Evolutionary conservation across 1,140 invertebrate species (phyloP), one percentile per base, ranked within the genome.

Genomic region (Metaphire vulgaris): DNA sequence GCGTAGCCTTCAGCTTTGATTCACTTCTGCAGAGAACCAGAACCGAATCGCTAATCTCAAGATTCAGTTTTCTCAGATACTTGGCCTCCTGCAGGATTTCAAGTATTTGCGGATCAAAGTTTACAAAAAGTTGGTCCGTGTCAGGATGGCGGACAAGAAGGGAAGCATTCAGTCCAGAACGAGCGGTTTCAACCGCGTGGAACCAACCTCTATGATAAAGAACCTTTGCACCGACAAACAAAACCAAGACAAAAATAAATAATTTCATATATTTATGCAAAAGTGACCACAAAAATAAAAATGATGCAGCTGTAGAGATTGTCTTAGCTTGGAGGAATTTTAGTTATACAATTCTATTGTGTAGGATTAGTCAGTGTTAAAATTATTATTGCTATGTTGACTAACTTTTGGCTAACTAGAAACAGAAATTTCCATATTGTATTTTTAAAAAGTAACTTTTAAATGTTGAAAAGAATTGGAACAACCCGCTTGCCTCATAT

Each of bases 21-120:
- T 91, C 87, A 0, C 89, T 90, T 74, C 95, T 94, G 82, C 93
- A 90, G 79, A 94, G 90, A 74, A 92, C 92, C 77, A 91, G 89
- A 1, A 93, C 94, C 0, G 93, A 90, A 30, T 95, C 92, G 0
- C 94, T 94, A 65, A 95, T 88, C 30, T 94, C 91, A 1, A 96
- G 83, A 14, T 91, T 90, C 87, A 97, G 89, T 83, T 95, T 95
- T 0, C 91, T 89, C 76, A 97, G 86, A 82, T 93, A 92, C 83
- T 95, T 94, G 0, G 93, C 91, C 84, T 97, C 95, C 67, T 93
- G 87, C 1, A 96, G 91, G 21, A 96, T 79, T 76, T 87, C 86
- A 68, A 85, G 78, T 16, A 87, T 83, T 79, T 85, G 83, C 0
- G 83, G 79, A 80, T 87, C 86, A 81, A 84, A 86, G 81, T 88